phyloP scores from a whole-genome alignment of 2,888 invertebrate species.

The Philopedon plagiatum region DNA sequence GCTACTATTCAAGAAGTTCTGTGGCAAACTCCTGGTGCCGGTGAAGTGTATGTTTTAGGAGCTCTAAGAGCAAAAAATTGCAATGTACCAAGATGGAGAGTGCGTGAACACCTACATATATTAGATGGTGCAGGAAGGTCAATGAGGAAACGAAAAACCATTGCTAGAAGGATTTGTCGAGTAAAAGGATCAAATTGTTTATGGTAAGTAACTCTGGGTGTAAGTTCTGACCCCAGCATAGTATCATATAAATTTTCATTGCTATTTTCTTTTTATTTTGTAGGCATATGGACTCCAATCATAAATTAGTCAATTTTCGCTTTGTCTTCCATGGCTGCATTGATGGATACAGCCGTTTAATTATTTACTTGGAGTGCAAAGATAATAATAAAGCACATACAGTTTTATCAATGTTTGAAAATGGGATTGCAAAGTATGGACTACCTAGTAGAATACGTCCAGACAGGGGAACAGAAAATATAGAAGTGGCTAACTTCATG shows the following conservation, averaged over 20 bases:
- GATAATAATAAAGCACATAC: neutral
- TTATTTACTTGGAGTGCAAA: neutral
- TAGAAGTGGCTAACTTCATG: neutral
- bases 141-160: slow-evolving; percentile 1
- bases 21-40: neutral
- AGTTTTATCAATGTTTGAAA: slow-evolving; percentile 1
- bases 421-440: neutral
- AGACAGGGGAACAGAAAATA: slow-evolving; percentile 1
- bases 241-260: neutral
- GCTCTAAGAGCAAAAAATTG: neutral
- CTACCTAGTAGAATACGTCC: neutral
- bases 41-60: neutral
- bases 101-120: neutral
- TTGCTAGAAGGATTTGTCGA: slow-evolving; percentile 1
- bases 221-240: neutral
- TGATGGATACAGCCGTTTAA: slow-evolving; percentile 1
- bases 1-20: slow-evolving; percentile 1
- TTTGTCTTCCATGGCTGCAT: neutral
- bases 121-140: neutral
- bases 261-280: too few species aligned
- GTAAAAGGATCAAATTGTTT: slow-evolving; percentile 1
- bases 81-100: neutral
- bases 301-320: neutral
- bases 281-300: neutral
- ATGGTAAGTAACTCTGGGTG: neutral